Evolutionary conservation across 2,888 invertebrate genomes (phyloP).

Genomic region (Sminthurinus aureus): DNA sequence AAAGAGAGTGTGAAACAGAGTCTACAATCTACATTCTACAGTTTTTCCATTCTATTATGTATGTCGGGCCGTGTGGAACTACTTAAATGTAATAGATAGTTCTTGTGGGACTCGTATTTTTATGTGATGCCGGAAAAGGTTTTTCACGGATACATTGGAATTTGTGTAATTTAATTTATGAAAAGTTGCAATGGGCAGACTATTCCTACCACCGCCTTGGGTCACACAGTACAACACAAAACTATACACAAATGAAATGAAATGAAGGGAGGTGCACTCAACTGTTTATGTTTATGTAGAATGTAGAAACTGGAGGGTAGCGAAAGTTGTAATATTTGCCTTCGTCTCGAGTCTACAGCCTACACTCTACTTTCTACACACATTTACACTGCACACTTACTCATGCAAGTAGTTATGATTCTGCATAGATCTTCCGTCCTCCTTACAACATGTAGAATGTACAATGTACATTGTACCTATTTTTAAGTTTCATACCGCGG

Average conservation of each 20-base stretch:
- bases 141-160: constrained; percentile 34
- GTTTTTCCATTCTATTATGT: constrained; percentile 34
- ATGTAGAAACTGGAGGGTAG: too few relatives aligned
- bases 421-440: too few relatives aligned
- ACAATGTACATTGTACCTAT: neutral
- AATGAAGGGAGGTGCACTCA: neutral
- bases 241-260: too few relatives aligned
- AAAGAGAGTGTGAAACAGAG: constrained; percentile 4
- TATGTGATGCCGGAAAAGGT: constrained; percentile 43
- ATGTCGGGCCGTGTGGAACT: constrained; percentile 32
- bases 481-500: neutral
- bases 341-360: too few relatives aligned
- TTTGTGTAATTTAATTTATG: constrained; percentile 48
- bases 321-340: too few relatives aligned
- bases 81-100: constrained; percentile 45
- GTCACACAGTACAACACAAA: too few relatives aligned
- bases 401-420: too few relatives aligned
- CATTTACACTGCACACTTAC: too few relatives aligned
- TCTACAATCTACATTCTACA: neutral
- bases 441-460: neutral
- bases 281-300: neutral
- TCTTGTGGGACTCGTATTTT: constrained; percentile 43
- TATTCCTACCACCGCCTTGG: neutral
- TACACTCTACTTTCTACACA: too few relatives aligned
- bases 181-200: constrained; percentile 38